Base-by-base conservation (phyloP, 1,140 invertebrate genomes). In the Eciton burchellii region DNA sequence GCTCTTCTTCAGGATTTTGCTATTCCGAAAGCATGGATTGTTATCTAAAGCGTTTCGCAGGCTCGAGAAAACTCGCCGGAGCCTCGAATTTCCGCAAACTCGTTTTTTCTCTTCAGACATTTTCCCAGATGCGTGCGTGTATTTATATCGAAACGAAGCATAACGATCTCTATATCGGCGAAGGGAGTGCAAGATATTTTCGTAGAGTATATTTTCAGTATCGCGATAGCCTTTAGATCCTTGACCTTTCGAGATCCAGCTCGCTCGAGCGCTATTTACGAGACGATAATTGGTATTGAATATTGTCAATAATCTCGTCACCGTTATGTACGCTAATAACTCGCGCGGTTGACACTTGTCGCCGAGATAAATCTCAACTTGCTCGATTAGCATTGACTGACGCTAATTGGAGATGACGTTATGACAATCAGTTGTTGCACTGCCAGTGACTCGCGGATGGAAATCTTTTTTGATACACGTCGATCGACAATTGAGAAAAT, bases 261-360 rank as follows among this genome's bases (percentile, higher is more conserved):
- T 70, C 12, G 2, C 16, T 65, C 12, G 8, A 19, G 65, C 26
- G 12, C 24, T 29, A n/a, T 12, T n/a, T 11, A 9, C 41, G 45
- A 72, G n/a, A 83, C n/a, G 66, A 86, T 87, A 87, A 86, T 83
- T 86, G 47, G 3, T 26, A 57, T 45, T 12, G 72, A 72, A 62
- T 65, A 47, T 11, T 60, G 56, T 83, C 66, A 84, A 79, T 86
- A 82, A 86, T 83, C 47, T 56, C 35, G 12, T 4, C 29, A 19
- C 24, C 54, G 35, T 73, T 81, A 74, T 52, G 29, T 29, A 86
- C 71, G 84, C 68, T 87, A 86, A 87, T 84, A 76, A 47, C 57
- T 71, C 83, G 49, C 60, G 63, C 73, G n/a, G 26, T 24, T 63
- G 57, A 21, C 60, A 49, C 65, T 73, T 41, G 73, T 57, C 60